Evolutionary conservation across 2,113 vertebrate species (phyloP).

Genomic region (Antigone vipio): DNA sequence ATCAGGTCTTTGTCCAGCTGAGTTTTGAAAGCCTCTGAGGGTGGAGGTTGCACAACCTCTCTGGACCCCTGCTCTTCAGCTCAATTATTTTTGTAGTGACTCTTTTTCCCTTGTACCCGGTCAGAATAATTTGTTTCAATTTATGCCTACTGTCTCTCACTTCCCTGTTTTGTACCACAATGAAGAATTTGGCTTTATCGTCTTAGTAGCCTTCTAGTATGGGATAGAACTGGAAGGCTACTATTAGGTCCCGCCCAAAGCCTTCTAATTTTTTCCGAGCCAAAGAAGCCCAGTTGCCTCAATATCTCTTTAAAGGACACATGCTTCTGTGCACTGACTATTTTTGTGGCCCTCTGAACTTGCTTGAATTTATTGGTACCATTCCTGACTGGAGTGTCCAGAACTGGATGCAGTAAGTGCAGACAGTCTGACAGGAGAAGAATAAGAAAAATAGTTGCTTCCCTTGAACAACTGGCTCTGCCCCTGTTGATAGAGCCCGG

Average conservation of each 20-base stretch:
- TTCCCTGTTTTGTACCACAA: background rate
- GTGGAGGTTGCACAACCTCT: background rate
- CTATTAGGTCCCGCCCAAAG: background rate
- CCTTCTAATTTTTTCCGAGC: too few relatives aligned
- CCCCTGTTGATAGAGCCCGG: background rate
- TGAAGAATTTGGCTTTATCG: background rate
- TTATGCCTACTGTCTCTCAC: background rate
- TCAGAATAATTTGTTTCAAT: background rate
- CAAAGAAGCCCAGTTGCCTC: background rate
- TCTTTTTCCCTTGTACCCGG: accelerated
- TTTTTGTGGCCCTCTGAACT: background rate
- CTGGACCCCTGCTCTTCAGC: background rate
- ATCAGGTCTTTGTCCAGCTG: background rate
- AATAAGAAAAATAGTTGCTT: background rate
- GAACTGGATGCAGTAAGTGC: background rate
- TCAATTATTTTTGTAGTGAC: background rate
- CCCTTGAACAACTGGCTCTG: background rate
- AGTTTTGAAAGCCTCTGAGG: background rate
- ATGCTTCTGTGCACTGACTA: background rate
- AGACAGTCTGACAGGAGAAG: background rate
- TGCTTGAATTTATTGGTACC: background rate
- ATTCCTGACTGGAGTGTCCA: background rate
- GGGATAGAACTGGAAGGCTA: background rate
- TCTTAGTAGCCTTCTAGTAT: background rate
- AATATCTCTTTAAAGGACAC: background rate